Evolutionary conservation across 2,888 invertebrate species (phyloP).

Genomic region (Cataglyphis altisquamis): DNA sequence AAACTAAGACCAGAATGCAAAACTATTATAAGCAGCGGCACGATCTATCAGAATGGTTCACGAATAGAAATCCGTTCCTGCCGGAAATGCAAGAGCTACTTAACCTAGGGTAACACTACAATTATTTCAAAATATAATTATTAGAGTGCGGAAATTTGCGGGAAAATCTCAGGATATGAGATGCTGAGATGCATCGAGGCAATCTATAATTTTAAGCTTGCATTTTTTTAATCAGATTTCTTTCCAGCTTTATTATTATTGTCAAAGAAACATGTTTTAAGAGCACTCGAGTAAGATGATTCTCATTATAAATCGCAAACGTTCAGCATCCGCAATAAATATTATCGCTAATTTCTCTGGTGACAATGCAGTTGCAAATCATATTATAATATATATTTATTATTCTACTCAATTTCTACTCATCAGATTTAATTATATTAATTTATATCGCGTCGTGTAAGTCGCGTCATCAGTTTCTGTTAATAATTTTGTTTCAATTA

Average conservation of each 20-base stretch:
- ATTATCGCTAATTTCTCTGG: not conserved
- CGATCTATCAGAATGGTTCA: slow-evolving; percentile 89
- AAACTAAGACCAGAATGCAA: slow-evolving; percentile 88
- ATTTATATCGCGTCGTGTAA: not conserved
- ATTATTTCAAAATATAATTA: slow-evolving; percentile 1
- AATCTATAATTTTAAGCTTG: not conserved
- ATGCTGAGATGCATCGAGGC: not conserved
- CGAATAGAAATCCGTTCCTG: slow-evolving; percentile 88
- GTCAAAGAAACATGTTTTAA: not conserved
- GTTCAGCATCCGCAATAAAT: not conserved
- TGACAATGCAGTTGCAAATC: no score
- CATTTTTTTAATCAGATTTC: not conserved
- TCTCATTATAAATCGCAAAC: not conserved
- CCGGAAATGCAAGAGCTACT: slow-evolving; percentile 88
- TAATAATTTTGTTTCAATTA: not conserved
- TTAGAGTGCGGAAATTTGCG: not conserved
- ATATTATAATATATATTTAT: no score
- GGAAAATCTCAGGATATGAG: not conserved
- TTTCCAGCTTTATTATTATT: not conserved
- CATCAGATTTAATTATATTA: not conserved
- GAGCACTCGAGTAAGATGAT: not conserved
- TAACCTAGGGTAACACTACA: slow-evolving; percentile 86
- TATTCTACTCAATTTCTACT: not conserved
- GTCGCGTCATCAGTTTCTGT: not conserved
- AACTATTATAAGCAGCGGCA: slow-evolving; percentile 88